These are phyloP conservation scores for Corythornis madagascariensis DNA, from an alignment of 2,113 vertebrate species.

Conservation along the genomic window DNA sequence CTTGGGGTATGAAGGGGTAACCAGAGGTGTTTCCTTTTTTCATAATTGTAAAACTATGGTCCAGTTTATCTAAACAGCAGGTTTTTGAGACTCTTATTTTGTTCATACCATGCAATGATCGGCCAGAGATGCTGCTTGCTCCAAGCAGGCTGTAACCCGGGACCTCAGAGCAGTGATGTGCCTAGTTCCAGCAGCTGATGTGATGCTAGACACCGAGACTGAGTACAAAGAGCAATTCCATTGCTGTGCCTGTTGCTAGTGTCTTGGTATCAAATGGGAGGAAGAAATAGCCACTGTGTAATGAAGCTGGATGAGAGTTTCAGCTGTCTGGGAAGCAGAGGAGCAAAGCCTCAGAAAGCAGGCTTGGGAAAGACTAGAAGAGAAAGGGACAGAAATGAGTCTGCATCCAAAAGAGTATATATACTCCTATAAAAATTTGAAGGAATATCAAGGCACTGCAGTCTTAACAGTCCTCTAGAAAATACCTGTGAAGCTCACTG, in stretches of 20 bases:
- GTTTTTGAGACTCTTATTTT: neutral
- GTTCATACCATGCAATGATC: neutral
- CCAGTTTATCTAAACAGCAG: neutral
- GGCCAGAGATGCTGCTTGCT: neutral
- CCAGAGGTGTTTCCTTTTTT: neutral
- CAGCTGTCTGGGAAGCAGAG: neutral
- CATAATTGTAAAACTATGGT: neutral
- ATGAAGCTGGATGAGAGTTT: neutral
- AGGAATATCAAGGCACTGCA: neutral
- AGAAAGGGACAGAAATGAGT: neutral
- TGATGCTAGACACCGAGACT: neutral
- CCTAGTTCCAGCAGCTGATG: neutral
- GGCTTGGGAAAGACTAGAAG: neutral
- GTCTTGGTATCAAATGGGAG: neutral
- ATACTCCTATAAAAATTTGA: neutral
- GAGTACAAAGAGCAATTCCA: neutral
- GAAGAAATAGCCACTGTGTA: neutral
- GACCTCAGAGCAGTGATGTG: neutral
- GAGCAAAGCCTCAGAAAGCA: neutral
- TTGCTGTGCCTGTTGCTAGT: neutral
- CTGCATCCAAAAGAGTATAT: neutral
- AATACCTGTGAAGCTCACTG: neutral
- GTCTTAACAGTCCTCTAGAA: neutral
- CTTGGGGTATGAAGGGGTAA: neutral
- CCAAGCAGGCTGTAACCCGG: fast-evolving